phyloP scores from a whole-genome alignment of 2,888 invertebrate genomes.

The Brenthis daphne region DNA sequence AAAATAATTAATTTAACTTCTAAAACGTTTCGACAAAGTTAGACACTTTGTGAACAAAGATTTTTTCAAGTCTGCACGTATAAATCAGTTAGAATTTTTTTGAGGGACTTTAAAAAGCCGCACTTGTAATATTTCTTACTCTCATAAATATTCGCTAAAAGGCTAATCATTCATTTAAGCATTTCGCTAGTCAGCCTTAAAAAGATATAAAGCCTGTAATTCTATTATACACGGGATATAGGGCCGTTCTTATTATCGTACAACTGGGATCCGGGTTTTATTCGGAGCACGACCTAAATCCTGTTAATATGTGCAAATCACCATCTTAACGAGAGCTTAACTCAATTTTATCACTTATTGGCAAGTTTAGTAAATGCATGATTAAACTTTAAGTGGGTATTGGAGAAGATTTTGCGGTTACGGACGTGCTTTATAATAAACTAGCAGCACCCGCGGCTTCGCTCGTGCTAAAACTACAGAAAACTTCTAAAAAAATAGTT shows the following conservation, averaged over 20 bases:
- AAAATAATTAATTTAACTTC: too few relatives aligned
- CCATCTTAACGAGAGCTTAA: slow-evolving; percentile 26
- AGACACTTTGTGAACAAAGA: too few relatives aligned
- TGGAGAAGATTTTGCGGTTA: neutral
- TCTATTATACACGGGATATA: slow-evolving; percentile 27
- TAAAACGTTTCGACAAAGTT: too few relatives aligned
- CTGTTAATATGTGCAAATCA: slow-evolving; percentile 28
- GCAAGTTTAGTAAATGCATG: slow-evolving; percentile 18
- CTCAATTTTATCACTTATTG: slow-evolving; percentile 28
- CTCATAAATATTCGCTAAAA: slow-evolving; percentile 9
- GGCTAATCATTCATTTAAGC: slow-evolving; percentile 19
- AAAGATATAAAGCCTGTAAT: slow-evolving; percentile 24
- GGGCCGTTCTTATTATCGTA: slow-evolving; percentile 21
- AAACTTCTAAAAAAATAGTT: too few relatives aligned
- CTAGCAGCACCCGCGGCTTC: too few relatives aligned
- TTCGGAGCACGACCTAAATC: slow-evolving; percentile 19
- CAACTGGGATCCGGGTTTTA: slow-evolving; percentile 19
- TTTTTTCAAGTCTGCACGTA: too few relatives aligned
- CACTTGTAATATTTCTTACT: neutral
- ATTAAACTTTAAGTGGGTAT: neutral
- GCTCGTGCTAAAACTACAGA: too few relatives aligned
- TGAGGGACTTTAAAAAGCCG: too few relatives aligned
- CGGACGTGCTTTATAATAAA: too few relatives aligned
- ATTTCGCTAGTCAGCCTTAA: slow-evolving; percentile 8
- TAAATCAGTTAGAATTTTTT: too few relatives aligned